Evolutionary conservation across 2,888 invertebrate species (phyloP).

Genomic region (Macroteleia sp.): DNA sequence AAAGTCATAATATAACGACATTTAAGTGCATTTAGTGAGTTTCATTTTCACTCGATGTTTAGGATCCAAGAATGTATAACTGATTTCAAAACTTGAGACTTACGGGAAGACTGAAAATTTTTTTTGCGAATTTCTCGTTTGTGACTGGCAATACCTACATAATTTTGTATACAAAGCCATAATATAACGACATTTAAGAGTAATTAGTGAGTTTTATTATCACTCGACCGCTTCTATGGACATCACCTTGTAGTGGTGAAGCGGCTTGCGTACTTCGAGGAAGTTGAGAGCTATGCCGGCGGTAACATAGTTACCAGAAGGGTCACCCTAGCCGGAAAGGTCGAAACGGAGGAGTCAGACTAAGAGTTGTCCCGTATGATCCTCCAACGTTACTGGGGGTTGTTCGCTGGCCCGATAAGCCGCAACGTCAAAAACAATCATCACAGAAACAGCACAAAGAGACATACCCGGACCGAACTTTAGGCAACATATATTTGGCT

Average conservation of each 20-base stretch:
- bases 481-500: slow-evolving; percentile 20
- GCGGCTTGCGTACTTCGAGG: slow-evolving; percentile 1
- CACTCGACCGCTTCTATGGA: too few relatives aligned
- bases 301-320: slow-evolving; percentile 1
- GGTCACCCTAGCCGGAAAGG: slow-evolving; percentile 1
- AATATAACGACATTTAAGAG: too few relatives aligned
- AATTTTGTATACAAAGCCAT: too few relatives aligned
- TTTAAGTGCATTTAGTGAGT: too few relatives aligned
- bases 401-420: slow-evolving; percentile 26
- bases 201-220: too few relatives aligned
- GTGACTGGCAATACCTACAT: too few relatives aligned
- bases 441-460: slow-evolving; percentile 13
- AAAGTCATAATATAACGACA: too few relatives aligned
- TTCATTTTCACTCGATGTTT: too few relatives aligned
- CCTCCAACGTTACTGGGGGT: slow-evolving; percentile 16
- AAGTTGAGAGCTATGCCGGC: slow-evolving; percentile 13
- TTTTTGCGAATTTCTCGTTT: too few relatives aligned
- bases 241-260: slow-evolving; percentile 2
- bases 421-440: slow-evolving; percentile 2
- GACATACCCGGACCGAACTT: slow-evolving; percentile 9
- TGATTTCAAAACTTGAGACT: too few relatives aligned
- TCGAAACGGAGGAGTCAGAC: slow-evolving; percentile 2
- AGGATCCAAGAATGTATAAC: too few relatives aligned
- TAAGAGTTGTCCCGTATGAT: not conserved
- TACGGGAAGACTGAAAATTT: too few relatives aligned